Conservation (phyloP, 2,888 invertebrate genomes). For the Acanthacorydalis orientalis region DNA sequence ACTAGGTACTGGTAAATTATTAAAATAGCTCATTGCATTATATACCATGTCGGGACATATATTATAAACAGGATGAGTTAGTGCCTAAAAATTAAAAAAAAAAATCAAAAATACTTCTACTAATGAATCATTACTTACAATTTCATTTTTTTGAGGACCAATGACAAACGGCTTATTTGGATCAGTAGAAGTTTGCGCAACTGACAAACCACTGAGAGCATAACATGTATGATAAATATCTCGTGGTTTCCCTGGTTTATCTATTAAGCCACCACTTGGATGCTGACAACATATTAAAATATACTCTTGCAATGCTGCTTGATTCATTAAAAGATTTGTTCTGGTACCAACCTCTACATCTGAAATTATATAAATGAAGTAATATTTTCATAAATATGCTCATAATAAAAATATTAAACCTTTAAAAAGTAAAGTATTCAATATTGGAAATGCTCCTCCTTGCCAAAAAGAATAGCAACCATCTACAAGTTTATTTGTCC, state of each 20-base stretch:
- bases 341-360: constrained; percentile 26
- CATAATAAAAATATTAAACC: neutral
- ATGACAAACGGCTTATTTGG: constrained; percentile 36
- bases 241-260: constrained; percentile 84
- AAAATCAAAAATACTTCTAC: neutral
- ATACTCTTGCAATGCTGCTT: constrained; percentile 85
- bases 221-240: constrained; percentile 98
- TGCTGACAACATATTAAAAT: constrained; percentile 85
- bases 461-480: constrained; percentile 99
- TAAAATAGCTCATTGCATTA: constrained; percentile 30
- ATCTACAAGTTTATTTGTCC: constrained; percentile 97
- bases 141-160: constrained; percentile 50
- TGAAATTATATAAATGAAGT: constrained; percentile 23
- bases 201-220: constrained; percentile 80
- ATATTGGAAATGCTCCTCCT: constrained; percentile 78
- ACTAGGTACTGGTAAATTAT: constrained; percentile 12
- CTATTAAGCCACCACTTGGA: constrained; percentile 73
- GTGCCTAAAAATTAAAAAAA: constrained; percentile 25
- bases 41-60: constrained; percentile 49
- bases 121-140: constrained; percentile 27
- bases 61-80: constrained; percentile 71
- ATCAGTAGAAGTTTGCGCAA: constrained; percentile 51
- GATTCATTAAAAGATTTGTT: constrained; percentile 58
- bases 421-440: constrained; percentile 48
- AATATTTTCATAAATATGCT: neutral